Evolutionary conservation across 2,113 vertebrate species (phyloP).

Genomic region (Vulpes vulpes): DNA sequence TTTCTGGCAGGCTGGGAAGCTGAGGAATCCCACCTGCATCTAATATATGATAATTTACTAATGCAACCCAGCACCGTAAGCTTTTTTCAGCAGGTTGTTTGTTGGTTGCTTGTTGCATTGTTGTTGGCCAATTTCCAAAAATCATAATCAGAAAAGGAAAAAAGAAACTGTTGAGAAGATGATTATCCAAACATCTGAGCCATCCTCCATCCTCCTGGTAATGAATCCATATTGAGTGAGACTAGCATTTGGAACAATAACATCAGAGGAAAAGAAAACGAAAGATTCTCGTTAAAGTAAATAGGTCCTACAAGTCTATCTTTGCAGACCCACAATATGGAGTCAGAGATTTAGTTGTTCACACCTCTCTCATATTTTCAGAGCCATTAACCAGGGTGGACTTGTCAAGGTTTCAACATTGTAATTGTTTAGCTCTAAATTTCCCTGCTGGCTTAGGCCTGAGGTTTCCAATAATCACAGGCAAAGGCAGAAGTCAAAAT

Average conservation of each 20-base stretch:
- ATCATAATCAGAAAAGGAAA: conserved; percentile 73
- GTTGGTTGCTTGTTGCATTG: conserved; percentile 73
- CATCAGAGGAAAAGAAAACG: conserved; percentile 77
- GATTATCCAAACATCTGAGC: conserved; percentile 84
- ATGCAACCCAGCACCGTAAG: conserved; percentile 67
- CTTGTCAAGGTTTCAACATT: conserved; percentile 87
- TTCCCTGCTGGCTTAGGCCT: conserved; percentile 78
- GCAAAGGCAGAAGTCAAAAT: conserved; percentile 79
- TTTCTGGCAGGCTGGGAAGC: conserved; percentile 67
- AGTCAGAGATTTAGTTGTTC: conserved; percentile 80
- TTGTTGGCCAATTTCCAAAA: conserved; percentile 81
- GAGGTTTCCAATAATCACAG: conserved; percentile 83
- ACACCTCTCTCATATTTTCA: conserved; percentile 83
- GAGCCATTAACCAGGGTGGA: conserved; percentile 82
- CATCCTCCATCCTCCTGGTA: conserved; percentile 82
- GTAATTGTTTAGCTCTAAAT: conserved; percentile 85
- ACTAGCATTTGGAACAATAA: conserved; percentile 81
- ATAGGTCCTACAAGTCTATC: conserved; percentile 69
- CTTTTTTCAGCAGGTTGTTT: conserved; percentile 63
- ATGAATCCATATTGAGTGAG: conserved; percentile 78
- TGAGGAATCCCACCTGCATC: conserved; percentile 71
- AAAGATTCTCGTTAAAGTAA: conserved; percentile 83
- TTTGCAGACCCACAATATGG: conserved; percentile 56
- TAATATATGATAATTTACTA: conserved; percentile 73
- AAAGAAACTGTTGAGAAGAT: conserved; percentile 81